Conservation (phyloP, 2,113 vertebrate species). For the Phrynosoma platyrhinos region DNA sequence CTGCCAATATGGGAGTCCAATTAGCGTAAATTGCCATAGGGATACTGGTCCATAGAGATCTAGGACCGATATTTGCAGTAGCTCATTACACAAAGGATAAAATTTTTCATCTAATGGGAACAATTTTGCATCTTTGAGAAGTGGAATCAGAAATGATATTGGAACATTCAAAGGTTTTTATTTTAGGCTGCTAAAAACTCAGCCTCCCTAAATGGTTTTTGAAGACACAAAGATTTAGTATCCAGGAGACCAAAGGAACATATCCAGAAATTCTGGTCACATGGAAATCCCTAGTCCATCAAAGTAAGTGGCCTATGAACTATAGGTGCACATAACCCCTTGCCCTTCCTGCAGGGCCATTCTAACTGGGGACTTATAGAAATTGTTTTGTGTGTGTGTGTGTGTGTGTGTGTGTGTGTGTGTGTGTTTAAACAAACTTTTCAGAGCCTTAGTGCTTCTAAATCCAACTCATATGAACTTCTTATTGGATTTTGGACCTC, state of each 20-base stretch:
- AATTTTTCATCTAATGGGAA: background rate
- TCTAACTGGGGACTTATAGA: too few species aligned
- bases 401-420: background rate
- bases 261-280: background rate
- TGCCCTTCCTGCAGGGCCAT: background rate
- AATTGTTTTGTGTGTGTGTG: background rate
- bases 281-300: background rate
- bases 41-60: background rate
- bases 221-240: background rate
- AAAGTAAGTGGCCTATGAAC: background rate
- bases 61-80: background rate
- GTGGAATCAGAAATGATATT: background rate
- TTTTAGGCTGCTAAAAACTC: background rate
- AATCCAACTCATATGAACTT: too few species aligned
- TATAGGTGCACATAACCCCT: background rate
- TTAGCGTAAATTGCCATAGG: conserved; percentile 1
- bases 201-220: background rate
- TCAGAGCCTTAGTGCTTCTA: too few species aligned
- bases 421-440: too few species aligned
- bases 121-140: background rate
- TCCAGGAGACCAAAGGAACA: background rate
- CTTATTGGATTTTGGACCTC: background rate
- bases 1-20: background rate
- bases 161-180: background rate
- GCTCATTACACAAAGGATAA: background rate